Evolutionary conservation across 2,113 vertebrate genomes (phyloP), one percentile per base, ranked within the genome.

Genomic region (Probosciger aterrimus): DNA sequence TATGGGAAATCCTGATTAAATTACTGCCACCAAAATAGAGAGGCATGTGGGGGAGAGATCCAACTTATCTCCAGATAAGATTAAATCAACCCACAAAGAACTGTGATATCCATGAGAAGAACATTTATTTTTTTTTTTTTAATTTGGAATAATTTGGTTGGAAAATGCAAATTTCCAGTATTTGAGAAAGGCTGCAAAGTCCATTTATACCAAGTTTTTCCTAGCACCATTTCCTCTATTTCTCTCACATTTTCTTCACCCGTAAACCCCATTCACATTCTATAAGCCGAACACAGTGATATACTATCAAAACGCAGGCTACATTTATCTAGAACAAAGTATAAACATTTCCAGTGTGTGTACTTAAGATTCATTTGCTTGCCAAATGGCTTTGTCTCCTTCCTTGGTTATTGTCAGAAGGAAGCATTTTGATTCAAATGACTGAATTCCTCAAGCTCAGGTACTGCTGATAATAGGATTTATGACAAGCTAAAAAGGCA

Each of bases 281-380:
- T 93, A 57, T 91, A 90, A 86, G 87, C 77, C 2, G 60, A 94
- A 92, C 67, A 74, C 46, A 70, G 44, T 30, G 83, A 89, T 92
- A 91, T 5, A 93, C 68, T 95, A 94, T 88, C 90, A 95, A 90
- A 94, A 92, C 41, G 49, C 76, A 88, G 60, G 50, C 63, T 90
- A 94, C 88, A 60, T 93, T 92, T 95, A 95, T 96, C 92, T 94
- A 83, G 81, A 93, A 94, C 20, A 44, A 92, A 92, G 82, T 92
- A 93, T 93, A 97, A 97, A 95, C 94, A 95, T 94, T 94, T 92
- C 86, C 75, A 95, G 59, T 82, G 73, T 87, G 82, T 95, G 90
- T 92, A 96, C 59, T 96, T 93, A 91, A 92, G 92, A 95, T 92
- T 95, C 92, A 93, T 83, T 95, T 92, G 55, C 92, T 95, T 94